Base-by-base conservation (phyloP, 2,797 vertebrate genomes). In the Pseudotriccus pelzelni region DNA sequence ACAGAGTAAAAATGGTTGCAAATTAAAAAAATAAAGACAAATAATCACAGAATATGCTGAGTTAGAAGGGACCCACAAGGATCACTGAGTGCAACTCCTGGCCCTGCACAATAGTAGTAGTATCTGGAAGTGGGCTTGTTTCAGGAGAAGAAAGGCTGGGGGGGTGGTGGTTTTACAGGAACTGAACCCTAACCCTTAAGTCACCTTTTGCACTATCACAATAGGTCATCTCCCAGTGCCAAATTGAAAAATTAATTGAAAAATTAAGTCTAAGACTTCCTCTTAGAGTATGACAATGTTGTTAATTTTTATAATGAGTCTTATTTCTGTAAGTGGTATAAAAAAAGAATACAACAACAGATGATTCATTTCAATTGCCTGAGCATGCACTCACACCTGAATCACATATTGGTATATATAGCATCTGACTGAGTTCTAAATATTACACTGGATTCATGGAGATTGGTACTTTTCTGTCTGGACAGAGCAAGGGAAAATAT, bases 121-220 rank as follows among this genome's bases (percentile, higher is more conserved):
- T 21, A 52, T 32, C 44, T 56, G 14, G 22, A 23, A 8, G 14
- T 50, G 14, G 24, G 14, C 20, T 68, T 60, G 7, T 5, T 64
- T 72, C 47, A 47, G 9, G 28, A 76, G 16, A 76, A 56, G 36
- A 62, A 92, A 44, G 11, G 4, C 2, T 6, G 44, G 7, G 3
- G 2, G 6, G 7, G 9, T 4, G 3, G 15, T 1, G 0, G 15
- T 50, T 60, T 72, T 76, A 72, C 63, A 20, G 11, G 13, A 89
- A 76, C 9, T 46, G 67, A 85, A 70, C 16, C 12, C 20, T 39
- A 50, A 76, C 6, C 46, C 3, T 55, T 52, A 58, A 49, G 23
- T 27, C 3, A 41, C 28, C 10, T 25, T 66, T 59, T 5, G 12
- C 8, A 12, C 17, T 46, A 17, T 10, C 3, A 8, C 14, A 7